Percentiles rank a stretch among this genome's conserved stretches.
Conservation (phyloP, 2,113 vertebrate genomes). For the Balaeniceps rex region DNA sequence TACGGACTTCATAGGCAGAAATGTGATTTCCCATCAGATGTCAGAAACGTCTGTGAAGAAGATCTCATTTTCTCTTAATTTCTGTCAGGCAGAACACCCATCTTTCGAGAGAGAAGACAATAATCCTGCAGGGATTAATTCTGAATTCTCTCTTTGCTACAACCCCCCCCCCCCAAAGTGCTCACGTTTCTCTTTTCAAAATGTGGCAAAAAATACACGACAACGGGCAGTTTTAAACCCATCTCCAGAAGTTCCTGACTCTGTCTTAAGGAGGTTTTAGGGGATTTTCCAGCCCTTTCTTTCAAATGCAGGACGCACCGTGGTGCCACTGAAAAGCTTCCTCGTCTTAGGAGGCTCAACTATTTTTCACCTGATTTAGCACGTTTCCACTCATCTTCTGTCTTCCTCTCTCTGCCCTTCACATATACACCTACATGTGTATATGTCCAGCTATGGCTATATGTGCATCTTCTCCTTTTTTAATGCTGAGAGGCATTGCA, state of each 20-base stretch:
- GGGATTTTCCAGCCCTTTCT: background rate
- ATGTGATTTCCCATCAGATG: background rate
- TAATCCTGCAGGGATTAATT: background rate
- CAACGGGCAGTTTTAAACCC: background rate
- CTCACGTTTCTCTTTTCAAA: background rate
- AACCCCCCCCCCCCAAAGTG: background rate
- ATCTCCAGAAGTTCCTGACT: background rate
- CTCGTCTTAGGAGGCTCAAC: background rate
- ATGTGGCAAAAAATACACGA: rapidly evolving
- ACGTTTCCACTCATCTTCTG: background rate
- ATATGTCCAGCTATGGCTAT: rapidly evolving
- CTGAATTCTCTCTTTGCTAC: background rate
- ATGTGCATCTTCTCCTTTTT: background rate
- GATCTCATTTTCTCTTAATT: background rate
- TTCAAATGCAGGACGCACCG: background rate
- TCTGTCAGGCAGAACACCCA: background rate
- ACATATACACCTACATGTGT: no score
- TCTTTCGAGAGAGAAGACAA: background rate
- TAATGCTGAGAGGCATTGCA: background rate
- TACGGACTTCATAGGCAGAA: background rate
- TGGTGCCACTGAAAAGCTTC: background rate
- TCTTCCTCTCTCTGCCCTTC: background rate
- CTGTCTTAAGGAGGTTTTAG: background rate
- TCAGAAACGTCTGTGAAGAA: background rate
- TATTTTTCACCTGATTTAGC: background rate